Evolutionary conservation across 1,140 invertebrate genomes (phyloP), one percentile per base, ranked within the genome.

Genomic region (Drosophila asahinai): DNA sequence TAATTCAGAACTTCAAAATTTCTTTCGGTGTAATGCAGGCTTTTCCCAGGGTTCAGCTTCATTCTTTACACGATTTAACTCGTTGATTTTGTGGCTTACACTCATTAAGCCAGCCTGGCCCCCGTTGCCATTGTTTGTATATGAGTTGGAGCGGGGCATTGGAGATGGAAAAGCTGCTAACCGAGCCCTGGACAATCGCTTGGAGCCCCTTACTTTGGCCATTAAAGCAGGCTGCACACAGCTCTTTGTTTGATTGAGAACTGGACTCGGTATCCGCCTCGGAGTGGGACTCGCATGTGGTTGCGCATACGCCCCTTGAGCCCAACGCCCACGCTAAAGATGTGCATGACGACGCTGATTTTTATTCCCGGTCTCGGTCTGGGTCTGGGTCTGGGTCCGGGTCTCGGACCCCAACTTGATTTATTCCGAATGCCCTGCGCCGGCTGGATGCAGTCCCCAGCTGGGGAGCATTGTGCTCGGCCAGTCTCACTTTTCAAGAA

Each of bases 81-180:
- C 86, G 86, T 90, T 86, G 81, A 89, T 89, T 86, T 86, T 90
- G 86, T 80, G 86, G 86, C 82, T 81, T 72, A 83, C 72, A 80
- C 79, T 90, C 86, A 90, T 90, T 90, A 86, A 79, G 76, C 81
- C 76, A 82, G 72, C 71, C 78, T 86, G 66, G 64, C 30, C 52
- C 74, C 48, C 55, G 38, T 8, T 45, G 60, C 42, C 64, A 77
- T 79, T 81, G 81, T 86, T 84, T 75, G 73, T 47, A 54, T 47
- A 64, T 43, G 60, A 51, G 59, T 49, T 49, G 47, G 38, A 49
- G 48, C 58, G 58, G 27, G 38, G 48, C 30, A 45, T 40, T 49
- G 19, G 38, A 38, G 45, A 62, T 43, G 47, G 61, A 51, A 62
- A 59, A 60, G 27, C 52, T 51, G 40, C 47, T 30, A 62, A 15